Conservation (phyloP, 2,113 vertebrate species). For the Crotalus helleri region DNA sequence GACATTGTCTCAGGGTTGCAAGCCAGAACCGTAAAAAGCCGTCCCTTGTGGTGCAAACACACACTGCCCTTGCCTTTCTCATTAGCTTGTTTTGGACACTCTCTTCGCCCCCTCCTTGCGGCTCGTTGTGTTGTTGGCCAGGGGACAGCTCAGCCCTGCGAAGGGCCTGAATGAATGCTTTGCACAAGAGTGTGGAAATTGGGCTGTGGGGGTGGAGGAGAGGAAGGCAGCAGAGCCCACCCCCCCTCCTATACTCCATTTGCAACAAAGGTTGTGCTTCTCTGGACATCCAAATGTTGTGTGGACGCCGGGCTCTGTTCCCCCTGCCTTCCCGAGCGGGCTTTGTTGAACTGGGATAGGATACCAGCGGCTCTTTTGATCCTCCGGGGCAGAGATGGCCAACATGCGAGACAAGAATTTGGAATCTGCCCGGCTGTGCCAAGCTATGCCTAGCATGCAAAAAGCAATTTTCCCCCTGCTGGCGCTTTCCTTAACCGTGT, state of each 20-base stretch:
- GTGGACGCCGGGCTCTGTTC: neutral
- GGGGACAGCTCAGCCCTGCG: neutral
- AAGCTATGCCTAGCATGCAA: neutral
- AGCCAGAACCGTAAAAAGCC: neutral
- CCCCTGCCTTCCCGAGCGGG: neutral
- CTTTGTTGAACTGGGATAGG: neutral
- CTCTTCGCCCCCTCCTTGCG: neutral
- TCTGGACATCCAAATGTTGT: neutral
- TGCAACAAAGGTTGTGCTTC: neutral
- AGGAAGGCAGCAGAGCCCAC: neutral
- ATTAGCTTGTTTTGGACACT: neutral
- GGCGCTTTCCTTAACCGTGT: accelerated
- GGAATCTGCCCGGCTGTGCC: neutral
- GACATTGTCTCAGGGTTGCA: neutral
- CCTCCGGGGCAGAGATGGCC: neutral
- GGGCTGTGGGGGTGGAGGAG: neutral
- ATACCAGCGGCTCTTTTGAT: conserved; percentile 28
- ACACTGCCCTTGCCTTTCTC: neutral
- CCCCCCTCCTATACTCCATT: neutral
- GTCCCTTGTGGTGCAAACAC: neutral
- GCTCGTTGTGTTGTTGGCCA: neutral
- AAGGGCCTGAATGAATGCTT: neutral
- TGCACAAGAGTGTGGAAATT: neutral
- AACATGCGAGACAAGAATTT: neutral
- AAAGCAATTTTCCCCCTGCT: accelerated